Evolutionary conservation across 2,797 vertebrate species (phyloP).

Genomic region (Rhinogobio ventralis): DNA sequence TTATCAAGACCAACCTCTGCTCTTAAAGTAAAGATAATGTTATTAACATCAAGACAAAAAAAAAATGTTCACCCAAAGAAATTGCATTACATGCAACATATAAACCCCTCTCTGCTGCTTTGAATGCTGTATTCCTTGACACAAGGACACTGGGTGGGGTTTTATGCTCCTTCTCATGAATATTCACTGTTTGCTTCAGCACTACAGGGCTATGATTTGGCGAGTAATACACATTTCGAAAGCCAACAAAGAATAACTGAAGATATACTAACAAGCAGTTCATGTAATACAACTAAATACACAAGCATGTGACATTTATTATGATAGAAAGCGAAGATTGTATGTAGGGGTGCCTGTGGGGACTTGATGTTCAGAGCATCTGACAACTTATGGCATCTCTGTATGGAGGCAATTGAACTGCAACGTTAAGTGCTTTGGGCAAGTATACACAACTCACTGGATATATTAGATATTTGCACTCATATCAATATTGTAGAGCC

Average conservation of each 20-base stretch:
- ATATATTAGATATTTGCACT: background rate
- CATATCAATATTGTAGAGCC: background rate
- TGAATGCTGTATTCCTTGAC: constrained; percentile 35
- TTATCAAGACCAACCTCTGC: background rate
- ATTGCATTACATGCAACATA: background rate
- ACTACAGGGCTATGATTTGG: background rate
- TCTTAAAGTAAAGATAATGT: constrained; percentile 5
- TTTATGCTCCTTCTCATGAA: constrained; percentile 39
- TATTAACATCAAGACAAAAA: background rate
- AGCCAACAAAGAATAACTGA: background rate
- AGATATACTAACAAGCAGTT: background rate
- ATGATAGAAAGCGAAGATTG: background rate
- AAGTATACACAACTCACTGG: background rate
- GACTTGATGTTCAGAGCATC: background rate
- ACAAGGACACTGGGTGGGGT: constrained; percentile 16
- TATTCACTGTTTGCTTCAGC: constrained; percentile 33
- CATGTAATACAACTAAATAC: background rate
- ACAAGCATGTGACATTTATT: background rate
- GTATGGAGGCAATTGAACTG: background rate
- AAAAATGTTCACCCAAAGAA: background rate
- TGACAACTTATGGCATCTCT: constrained; percentile 14
- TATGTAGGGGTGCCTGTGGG: background rate
- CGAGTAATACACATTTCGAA: background rate
- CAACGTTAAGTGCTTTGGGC: constrained; percentile 6
- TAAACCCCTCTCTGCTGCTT: constrained; percentile 14